A percentile compares a stretch with the other conserved stretches of the same genome.
Conservation (phyloP, 2,888 invertebrate species). For the Gandaritis pyraliata region DNA sequence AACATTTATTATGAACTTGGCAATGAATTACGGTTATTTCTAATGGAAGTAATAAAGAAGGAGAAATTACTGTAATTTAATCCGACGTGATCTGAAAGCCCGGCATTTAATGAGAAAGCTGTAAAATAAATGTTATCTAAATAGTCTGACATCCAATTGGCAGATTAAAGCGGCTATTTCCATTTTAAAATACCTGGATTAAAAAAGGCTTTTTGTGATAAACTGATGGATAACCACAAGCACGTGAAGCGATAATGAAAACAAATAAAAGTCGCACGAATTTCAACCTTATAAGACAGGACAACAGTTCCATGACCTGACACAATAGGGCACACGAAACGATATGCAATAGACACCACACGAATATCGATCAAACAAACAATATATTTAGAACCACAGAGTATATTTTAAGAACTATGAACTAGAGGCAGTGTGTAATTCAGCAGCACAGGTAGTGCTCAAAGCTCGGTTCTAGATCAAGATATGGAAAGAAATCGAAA, state of each 20-base stretch:
- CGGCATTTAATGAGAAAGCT: slow-evolving; percentile 16
- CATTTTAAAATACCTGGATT: slow-evolving; percentile 7
- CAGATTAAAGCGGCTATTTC: slow-evolving; percentile 19
- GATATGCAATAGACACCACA: slow-evolving; percentile 21
- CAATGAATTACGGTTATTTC: slow-evolving; percentile 37
- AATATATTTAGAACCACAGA: slow-evolving; percentile 7
- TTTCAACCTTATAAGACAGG: slow-evolving; percentile 26
- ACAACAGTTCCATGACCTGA: slow-evolving; percentile 38
- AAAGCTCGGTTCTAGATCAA: slow-evolving; percentile 13
- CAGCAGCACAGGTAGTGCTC: slow-evolving; percentile 9
- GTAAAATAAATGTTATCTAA: slow-evolving; percentile 21
- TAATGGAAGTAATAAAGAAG: slow-evolving; percentile 9
- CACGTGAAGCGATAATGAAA: slow-evolving; percentile 4
- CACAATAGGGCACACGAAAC: slow-evolving; percentile 32
- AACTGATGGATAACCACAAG: slow-evolving; percentile 11
- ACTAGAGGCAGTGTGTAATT: slow-evolving; percentile 4
- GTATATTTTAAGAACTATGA: background rate
- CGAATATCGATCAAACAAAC: slow-evolving; percentile 18
- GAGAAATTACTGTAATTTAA: slow-evolving; percentile 11
- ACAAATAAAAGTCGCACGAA: slow-evolving; percentile 26
- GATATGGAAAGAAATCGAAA: slow-evolving; percentile 34
- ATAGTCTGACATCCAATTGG: slow-evolving; percentile 27
- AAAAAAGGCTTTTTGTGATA: slow-evolving; percentile 9
- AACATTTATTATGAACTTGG: slow-evolving; percentile 54
- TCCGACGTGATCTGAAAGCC: slow-evolving; percentile 10